phyloP scores from a whole-genome alignment of 2,888 invertebrate species.

The Cremastobaeus sp. region DNA sequence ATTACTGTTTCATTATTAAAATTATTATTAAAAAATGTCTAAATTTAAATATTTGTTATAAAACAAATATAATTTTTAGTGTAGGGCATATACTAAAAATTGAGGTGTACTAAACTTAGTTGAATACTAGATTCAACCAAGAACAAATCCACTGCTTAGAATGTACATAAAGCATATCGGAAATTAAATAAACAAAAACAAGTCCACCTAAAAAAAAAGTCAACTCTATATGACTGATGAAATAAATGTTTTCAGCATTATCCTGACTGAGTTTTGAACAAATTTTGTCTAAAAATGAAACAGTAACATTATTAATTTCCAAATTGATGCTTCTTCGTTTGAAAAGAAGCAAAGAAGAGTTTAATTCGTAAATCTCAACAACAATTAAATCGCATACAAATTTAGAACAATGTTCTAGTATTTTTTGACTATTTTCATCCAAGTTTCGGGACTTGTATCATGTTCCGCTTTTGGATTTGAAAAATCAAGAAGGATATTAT shows the following conservation, averaged over 20 bases:
- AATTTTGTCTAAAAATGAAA: slow-evolving; percentile 5
- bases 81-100: background rate
- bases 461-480: slow-evolving; percentile 5
- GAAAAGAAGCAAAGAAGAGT: slow-evolving; percentile 3
- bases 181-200: background rate
- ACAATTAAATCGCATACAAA: background rate
- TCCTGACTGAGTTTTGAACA: too few relatives aligned
- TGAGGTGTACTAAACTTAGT: background rate
- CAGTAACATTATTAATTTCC: too few relatives aligned
- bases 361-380: background rate
- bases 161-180: slow-evolving; percentile 13
- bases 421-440: slow-evolving; percentile 13
- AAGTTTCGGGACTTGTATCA: slow-evolving; percentile 1
- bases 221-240: too few relatives aligned
- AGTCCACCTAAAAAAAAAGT: background rate
- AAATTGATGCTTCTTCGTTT: too few relatives aligned
- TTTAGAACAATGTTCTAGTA: slow-evolving; percentile 1
- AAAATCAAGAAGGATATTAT: background rate
- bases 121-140: slow-evolving; percentile 1
- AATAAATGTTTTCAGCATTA: too few relatives aligned
- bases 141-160: background rate
- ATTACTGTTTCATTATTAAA: background rate
- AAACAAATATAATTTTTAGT: too few relatives aligned
- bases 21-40: too few relatives aligned
- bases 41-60: too few relatives aligned